Conservation (phyloP, 2,113 vertebrate genomes). For the Excalfactoria chinensis region DNA sequence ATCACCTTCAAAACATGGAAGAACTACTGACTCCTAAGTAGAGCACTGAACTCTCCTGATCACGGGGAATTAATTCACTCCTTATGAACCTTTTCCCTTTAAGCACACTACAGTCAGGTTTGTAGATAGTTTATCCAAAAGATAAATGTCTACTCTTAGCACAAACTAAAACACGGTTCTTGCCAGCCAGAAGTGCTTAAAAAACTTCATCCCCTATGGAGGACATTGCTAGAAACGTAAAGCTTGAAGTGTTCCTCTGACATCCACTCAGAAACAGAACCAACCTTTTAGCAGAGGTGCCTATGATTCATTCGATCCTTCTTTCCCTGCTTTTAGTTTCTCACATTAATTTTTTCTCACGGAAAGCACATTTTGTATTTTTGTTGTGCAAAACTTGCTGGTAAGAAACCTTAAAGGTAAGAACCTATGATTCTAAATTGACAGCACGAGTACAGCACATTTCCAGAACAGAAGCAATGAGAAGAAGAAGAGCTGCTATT, state of each 20-base stretch:
- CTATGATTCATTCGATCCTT: background rate
- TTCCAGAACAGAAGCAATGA: background rate
- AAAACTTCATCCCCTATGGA: background rate
- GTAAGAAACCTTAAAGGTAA: background rate
- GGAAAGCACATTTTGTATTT: background rate
- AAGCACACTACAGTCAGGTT: background rate
- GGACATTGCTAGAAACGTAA: background rate
- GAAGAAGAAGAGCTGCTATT: background rate
- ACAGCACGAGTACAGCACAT: background rate
- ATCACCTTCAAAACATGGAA: background rate
- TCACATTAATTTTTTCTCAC: background rate
- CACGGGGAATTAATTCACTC: background rate
- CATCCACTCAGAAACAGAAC: background rate
- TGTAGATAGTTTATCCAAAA: fast-evolving
- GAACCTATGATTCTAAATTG: background rate
- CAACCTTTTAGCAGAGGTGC: background rate
- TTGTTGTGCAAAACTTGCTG: background rate
- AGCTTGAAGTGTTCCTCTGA: background rate
- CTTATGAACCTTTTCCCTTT: background rate
- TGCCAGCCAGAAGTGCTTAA: background rate
- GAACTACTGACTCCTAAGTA: background rate
- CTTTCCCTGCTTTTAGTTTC: background rate
- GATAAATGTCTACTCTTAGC: background rate
- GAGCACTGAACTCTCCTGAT: background rate
- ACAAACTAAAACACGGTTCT: background rate